These are phyloP conservation scores for Siphamia tubifer DNA, from an alignment of 2,113 vertebrate genomes.

Conservation along the genomic window DNA sequence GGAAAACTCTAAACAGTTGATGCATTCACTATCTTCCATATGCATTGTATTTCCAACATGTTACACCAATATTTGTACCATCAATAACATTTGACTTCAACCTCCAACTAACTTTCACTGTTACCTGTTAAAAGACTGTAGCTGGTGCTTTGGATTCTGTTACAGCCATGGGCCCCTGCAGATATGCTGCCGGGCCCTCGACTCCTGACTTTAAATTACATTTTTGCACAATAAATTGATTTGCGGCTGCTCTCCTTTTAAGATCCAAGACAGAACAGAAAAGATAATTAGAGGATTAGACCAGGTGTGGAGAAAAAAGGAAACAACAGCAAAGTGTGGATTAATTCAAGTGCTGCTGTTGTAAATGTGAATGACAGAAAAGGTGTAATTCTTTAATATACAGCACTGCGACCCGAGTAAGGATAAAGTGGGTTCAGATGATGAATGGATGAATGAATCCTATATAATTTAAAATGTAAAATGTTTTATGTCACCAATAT, in stretches of 20 bases:
- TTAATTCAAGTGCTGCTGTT: constrained; percentile 20
- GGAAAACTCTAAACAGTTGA: too few species aligned
- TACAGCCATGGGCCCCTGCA: background rate
- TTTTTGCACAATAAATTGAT: constrained; percentile 57
- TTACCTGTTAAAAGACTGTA: background rate
- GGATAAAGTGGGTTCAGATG: too few species aligned
- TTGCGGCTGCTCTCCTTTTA: constrained; percentile 37
- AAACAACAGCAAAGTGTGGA: constrained; percentile 3
- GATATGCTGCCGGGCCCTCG: constrained; percentile 6
- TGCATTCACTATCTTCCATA: too few species aligned
- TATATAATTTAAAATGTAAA: too few species aligned
- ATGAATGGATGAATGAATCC: too few species aligned
- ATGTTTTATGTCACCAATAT: too few species aligned
- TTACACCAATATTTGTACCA: background rate
- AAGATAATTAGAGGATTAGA: constrained; percentile 49
- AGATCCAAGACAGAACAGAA: constrained; percentile 38
- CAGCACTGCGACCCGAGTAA: too few species aligned
- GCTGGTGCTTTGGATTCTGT: background rate
- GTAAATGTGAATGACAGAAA: too few species aligned
- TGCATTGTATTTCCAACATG: too few species aligned
- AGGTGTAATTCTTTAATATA: too few species aligned
- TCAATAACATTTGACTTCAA: background rate
- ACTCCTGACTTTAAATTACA: constrained; percentile 47
- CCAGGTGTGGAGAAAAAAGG: constrained; percentile 21
- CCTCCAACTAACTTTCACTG: background rate